phyloP scores from a whole-genome alignment of 2,797 vertebrate genomes.

The Pseudotriccus pelzelni region DNA sequence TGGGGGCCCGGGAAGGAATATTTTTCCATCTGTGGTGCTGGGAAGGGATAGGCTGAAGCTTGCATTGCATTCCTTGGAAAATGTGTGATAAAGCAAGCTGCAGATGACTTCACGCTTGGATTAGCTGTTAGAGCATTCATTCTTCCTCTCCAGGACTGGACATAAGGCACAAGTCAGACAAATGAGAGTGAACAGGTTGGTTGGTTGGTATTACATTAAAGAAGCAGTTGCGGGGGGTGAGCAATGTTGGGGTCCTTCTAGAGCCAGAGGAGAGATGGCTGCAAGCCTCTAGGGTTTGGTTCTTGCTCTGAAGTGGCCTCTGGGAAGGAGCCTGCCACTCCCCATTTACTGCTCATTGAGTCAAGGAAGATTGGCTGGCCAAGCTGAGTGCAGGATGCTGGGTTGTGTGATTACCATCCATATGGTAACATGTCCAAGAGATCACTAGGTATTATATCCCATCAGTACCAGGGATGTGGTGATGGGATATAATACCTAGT shows the following conservation, averaged over 20 bases:
- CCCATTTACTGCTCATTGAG: fast-evolving
- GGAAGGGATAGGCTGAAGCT: neutral
- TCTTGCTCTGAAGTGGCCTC: neutral
- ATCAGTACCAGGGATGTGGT: neutral
- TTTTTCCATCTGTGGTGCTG: neutral
- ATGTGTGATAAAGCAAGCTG: neutral
- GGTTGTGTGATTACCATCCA: neutral
- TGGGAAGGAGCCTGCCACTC: neutral
- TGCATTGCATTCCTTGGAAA: neutral
- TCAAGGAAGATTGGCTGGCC: neutral
- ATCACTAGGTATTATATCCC: too few species aligned
- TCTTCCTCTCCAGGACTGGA: neutral
- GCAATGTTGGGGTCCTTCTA: neutral
- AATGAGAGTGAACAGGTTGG: neutral
- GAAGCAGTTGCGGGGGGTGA: neutral
- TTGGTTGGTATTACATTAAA: neutral
- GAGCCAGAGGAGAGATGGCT: neutral
- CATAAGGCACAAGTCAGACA: neutral
- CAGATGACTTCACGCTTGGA: neutral
- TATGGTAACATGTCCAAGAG: too few species aligned
- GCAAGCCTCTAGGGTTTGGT: neutral
- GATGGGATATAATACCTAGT: neutral
- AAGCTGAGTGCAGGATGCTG: too few species aligned
- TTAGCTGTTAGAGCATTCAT: neutral
- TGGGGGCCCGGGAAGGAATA: neutral